These are phyloP conservation scores for Thripadectes ignobilis DNA, from an alignment of 2,797 vertebrate genomes.

Conservation along the genomic window DNA sequence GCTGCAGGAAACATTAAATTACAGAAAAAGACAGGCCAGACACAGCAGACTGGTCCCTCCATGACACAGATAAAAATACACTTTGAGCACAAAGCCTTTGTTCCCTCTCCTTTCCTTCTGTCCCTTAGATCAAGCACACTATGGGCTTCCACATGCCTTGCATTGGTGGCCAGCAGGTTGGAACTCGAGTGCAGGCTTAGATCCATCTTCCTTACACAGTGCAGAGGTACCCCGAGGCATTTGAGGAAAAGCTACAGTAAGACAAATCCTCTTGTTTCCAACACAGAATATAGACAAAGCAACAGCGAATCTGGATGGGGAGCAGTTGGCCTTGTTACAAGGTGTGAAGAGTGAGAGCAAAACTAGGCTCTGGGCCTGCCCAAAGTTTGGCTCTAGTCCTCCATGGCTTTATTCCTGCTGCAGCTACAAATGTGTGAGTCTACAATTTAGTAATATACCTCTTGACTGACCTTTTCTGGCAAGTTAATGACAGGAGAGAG, in stretches of 20 bases:
- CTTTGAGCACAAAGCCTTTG: not conserved
- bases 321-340: not conserved
- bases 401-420: not conserved
- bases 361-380: constrained; percentile 19
- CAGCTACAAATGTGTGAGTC: constrained; percentile 28
- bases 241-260: not conserved
- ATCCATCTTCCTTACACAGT: not conserved
- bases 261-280: not conserved
- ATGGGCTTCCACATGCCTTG: not conserved
- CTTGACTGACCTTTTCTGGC: constrained; percentile 57
- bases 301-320: not conserved
- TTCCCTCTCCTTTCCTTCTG: not conserved
- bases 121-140: not conserved
- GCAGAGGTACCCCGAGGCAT: not conserved
- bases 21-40: not conserved
- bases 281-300: not conserved
- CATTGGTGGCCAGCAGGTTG: not conserved
- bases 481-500: constrained; percentile 62
- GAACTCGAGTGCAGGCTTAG: not conserved
- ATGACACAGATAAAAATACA: not conserved
- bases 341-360: not conserved
- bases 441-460: constrained; percentile 56
- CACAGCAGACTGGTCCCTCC: not conserved
- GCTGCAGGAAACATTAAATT: constrained; percentile 27
- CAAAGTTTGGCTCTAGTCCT: constrained; percentile 20